Conservation (phyloP, 1,140 invertebrate genomes). For the Meloidogyne exigua region DNA sequence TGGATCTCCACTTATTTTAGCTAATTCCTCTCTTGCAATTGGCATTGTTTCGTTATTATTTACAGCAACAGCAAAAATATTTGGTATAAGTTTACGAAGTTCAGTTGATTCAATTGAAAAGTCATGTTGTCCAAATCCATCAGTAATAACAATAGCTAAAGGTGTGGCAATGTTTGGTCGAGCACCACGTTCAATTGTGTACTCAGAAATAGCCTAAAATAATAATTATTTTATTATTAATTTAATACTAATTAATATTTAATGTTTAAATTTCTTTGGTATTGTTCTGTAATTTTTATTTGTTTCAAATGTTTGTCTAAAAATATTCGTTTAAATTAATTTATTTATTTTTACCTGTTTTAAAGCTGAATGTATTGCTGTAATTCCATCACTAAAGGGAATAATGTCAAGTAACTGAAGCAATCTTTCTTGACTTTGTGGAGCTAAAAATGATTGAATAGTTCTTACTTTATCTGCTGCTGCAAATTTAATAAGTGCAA, state of each 20-base stretch:
- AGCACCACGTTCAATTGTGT: slow-evolving; percentile 35
- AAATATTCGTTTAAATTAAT: background rate
- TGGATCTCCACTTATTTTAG: slow-evolving; percentile 29
- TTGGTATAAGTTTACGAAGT: slow-evolving; percentile 33
- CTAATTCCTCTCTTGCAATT: slow-evolving; percentile 16
- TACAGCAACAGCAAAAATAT: slow-evolving; percentile 43
- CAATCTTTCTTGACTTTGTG: slow-evolving; percentile 38
- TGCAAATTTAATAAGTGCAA: slow-evolving; percentile 56
- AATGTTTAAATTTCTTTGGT: too few relatives aligned
- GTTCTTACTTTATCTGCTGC: slow-evolving; percentile 52
- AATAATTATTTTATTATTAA: background rate
- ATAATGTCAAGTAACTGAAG: slow-evolving; percentile 33
- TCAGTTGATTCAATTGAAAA: slow-evolving; percentile 36
- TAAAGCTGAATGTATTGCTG: slow-evolving; percentile 54
- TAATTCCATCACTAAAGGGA: slow-evolving; percentile 49
- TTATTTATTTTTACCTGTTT: slow-evolving; percentile 31
- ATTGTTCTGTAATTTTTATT: too few relatives aligned
- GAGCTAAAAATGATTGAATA: slow-evolving; percentile 39
- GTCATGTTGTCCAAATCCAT: slow-evolving; percentile 47
- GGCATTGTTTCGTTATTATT: slow-evolving; percentile 31
- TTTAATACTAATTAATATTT: too few relatives aligned
- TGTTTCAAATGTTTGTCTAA: too few relatives aligned
- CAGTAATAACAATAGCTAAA: slow-evolving; percentile 44
- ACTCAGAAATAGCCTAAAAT: slow-evolving; percentile 41
- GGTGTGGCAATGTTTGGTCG: slow-evolving; percentile 36